Base-by-base conservation (phyloP, 2,113 vertebrate species). In the Gasterosteus nipponicus region DNA sequence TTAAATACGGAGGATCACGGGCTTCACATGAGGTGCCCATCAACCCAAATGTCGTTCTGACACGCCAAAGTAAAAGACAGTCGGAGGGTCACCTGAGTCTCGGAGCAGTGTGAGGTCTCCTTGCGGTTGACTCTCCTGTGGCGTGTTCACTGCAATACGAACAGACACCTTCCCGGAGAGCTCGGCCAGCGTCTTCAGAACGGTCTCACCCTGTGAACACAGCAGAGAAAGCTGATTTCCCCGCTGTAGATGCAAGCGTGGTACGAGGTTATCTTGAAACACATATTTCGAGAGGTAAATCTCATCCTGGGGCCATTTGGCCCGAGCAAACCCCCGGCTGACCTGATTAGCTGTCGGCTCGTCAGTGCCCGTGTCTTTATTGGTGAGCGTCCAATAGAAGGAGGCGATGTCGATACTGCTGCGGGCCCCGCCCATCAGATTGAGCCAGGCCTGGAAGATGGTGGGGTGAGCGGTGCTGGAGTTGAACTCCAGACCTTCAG, bases 371-470 rank as follows among this genome's bases (percentile, higher is more conserved):
- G 96, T 98, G 92, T 99, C 97, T 1, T 90, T 67, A 70, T 97
- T 97, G 26, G 93, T 95, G 74, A 99, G 89, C 11, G 95, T 96
- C 97, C 97, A 99, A 33, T 98, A 99, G 92, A 98, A 99, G n/a
- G 97, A 97, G 8, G 97, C 95, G 2, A 99, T 95, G 91, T 99
- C 96, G 53, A 99, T 26, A 14, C 94, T 97, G 91, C 68, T 94
- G n/a, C 76, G 87, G 33, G 94, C 95, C 1, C 88, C 79, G 0
- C 33, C 56, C 26, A 97, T 82, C 64, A 99, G 94, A 0, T 82
- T 69, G 69, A 90, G 74, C 97, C 97, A 99, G 0, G 94, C 59
- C 44, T 93, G 84, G 82, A 92, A 96, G n/a, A 95, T 94, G 78
- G 96, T 95, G 0, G 94, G 96, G 64, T 93, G 86, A 0, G 3